Conservation (phyloP, 2,113 vertebrate species). For the Channa maculata region DNA sequence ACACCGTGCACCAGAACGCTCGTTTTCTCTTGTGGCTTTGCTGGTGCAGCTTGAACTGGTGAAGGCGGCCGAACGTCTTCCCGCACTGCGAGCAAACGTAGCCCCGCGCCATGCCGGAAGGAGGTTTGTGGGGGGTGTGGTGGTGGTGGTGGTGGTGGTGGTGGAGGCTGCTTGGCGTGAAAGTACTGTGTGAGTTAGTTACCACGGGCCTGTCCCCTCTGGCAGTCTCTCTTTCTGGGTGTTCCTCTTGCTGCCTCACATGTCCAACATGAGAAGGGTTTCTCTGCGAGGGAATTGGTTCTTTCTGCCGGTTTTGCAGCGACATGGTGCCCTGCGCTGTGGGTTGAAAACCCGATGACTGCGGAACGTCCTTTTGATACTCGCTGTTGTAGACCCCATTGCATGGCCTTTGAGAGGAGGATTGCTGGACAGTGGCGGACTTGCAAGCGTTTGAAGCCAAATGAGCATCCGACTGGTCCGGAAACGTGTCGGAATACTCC, state of each 20-base stretch:
- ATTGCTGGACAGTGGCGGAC: conserved; percentile 6
- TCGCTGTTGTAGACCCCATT: conserved; percentile 62
- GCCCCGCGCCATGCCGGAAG: conserved; percentile 27
- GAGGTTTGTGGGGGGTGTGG: conserved; percentile 24
- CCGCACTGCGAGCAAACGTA: conserved; percentile 75
- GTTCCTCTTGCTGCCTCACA: neutral
- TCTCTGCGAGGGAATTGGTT: conserved; percentile 42
- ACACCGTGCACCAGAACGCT: conserved; percentile 78
- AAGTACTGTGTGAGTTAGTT: conserved; percentile 35
- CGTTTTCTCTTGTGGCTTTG: conserved; percentile 78
- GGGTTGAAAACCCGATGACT: conserved; percentile 47
- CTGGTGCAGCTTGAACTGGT: conserved; percentile 80
- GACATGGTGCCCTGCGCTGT: conserved; percentile 9
- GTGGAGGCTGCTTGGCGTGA: conserved; percentile 29
- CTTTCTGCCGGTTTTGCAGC: conserved; percentile 52
- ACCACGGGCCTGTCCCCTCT: neutral
- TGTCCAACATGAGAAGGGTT: conserved; percentile 26
- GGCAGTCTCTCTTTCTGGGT: conserved; percentile 12
- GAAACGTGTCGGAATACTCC: conserved; percentile 70
- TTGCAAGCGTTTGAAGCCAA: conserved; percentile 23
- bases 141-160: conserved; percentile 25
- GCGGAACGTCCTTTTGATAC: conserved; percentile 58
- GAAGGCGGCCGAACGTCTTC: conserved; percentile 70
- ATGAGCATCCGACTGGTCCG: conserved; percentile 50
- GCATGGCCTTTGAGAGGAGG: conserved; percentile 55